phyloP scores from a whole-genome alignment of 35 echinoderm and acorn worm species.

The Nesometra sesokonis region DNA sequence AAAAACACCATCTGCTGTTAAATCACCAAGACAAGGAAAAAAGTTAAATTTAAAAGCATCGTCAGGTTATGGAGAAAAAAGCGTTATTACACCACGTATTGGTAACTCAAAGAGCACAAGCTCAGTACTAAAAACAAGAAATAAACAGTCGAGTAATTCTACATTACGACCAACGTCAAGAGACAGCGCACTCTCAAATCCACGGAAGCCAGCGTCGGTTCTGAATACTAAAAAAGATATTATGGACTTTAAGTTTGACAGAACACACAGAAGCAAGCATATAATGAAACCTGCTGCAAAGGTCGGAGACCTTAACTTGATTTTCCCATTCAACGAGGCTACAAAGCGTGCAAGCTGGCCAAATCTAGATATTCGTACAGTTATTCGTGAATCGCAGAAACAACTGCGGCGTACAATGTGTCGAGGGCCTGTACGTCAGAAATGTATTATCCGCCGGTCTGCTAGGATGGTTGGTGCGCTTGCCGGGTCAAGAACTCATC shows the following conservation, averaged over 20 bases:
- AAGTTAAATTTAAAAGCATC: not conserved
- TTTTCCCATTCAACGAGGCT: constrained; percentile 68
- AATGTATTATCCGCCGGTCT: not conserved
- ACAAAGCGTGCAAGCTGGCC: constrained; percentile 53
- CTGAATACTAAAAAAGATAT: not conserved
- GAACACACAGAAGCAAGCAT: not conserved
- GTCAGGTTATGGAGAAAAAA: not conserved
- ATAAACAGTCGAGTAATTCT: not conserved
- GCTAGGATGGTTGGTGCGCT: not conserved
- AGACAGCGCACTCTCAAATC: not conserved
- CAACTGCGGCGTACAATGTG: constrained; percentile 40
- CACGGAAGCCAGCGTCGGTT: not conserved
- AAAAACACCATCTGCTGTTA: not conserved
- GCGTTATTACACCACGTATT: not conserved
- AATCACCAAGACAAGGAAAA: not conserved
- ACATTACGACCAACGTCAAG: not conserved
- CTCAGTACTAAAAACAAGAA: not conserved
- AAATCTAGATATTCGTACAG: constrained; percentile 48
- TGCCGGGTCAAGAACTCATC: not conserved
- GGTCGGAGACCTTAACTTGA: constrained; percentile 64
- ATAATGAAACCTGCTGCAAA: constrained; percentile 10
- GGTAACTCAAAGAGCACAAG: not conserved
- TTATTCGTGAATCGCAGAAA: constrained; percentile 77
- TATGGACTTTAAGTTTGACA: not conserved
- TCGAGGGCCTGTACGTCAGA: constrained; percentile 17